Evolutionary conservation across 2,797 vertebrate species (phyloP).

Genomic region (Mus minutoides): DNA sequence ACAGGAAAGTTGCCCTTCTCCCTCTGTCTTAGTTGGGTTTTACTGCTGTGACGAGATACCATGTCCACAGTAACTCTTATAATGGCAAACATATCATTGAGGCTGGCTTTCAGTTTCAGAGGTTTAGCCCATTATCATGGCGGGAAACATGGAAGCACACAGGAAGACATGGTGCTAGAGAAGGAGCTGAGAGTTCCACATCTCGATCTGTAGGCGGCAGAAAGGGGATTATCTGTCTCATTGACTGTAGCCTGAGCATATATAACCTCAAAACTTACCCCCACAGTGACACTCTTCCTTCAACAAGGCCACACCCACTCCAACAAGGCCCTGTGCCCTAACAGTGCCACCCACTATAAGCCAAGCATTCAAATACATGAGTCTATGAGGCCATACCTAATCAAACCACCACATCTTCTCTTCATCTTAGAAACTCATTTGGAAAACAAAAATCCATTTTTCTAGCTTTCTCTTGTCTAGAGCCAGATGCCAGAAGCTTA

Average conservation of each 20-base stretch:
- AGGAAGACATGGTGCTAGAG: neutral
- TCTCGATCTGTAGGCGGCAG: neutral
- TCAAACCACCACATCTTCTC: neutral
- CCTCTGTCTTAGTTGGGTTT: neutral
- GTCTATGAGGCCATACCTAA: neutral
- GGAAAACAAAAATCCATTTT: neutral
- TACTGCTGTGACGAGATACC: neutral
- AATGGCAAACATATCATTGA: neutral
- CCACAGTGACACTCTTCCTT: neutral
- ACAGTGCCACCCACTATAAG: too few species aligned
- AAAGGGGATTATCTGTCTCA: neutral
- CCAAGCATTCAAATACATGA: too few species aligned
- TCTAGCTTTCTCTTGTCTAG: conserved; percentile 50
- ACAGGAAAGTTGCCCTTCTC: neutral
- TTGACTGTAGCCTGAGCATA: neutral
- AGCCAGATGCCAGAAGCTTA: conserved; percentile 67
- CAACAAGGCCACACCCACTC: neutral
- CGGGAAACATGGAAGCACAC: neutral
- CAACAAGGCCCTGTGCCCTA: too few species aligned
- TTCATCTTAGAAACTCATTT: neutral
- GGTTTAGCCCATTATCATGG: neutral
- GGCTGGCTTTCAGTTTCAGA: neutral
- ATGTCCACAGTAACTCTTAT: neutral
- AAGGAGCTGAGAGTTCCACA: neutral
- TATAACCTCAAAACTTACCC: neutral